Evolutionary conservation across 2,113 vertebrate genomes (phyloP), one percentile per base, ranked within the genome.

Genomic region (Hypocryptadius cinnamomeus): DNA sequence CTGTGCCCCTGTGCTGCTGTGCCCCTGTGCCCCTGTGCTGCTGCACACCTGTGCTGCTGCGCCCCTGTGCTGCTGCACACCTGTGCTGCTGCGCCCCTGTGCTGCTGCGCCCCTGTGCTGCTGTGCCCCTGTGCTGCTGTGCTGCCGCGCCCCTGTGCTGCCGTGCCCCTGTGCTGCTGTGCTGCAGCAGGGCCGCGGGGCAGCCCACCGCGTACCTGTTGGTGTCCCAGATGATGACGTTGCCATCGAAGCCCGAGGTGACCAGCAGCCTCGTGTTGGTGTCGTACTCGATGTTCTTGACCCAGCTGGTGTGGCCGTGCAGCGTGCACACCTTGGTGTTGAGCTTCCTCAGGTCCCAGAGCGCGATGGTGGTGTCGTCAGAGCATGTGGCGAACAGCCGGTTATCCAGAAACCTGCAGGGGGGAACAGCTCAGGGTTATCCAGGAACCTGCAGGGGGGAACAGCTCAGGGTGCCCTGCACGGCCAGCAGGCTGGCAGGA

Each of bases 281-380:
- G 92, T 99, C 99, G 5, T 99, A 99, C 97, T 99, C 99, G 2
- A 99, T 99, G 97, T 99, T 99, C 98, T 99, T 99, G 94, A 99
- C 99, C 99, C 99, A 99, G 98, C 99, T 99, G 95, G 99, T 99
- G 89, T 99, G 99, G 56, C 99, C 99, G 11, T 99, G 99, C 96
- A 99, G 94, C 17, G 99, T 98, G 97, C 99, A 99, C 53, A 99
- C 99, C 97, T 99, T 99, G 20, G 98, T 98, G 92, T 98, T 99
- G 81, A 99, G 94, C 96, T 99, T 99, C 42, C 99, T 98, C 76
- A 99, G 96, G 92, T 99, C 99, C 99, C 99, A 99, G 28, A 99
- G 97, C 69, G 99, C 99, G 92, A 99, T 99, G 10, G 99, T 99
- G 81, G 99, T 99, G 97, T 99, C 99, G 68, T 99, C 99, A 9